phyloP scores from a whole-genome alignment of 2,113 vertebrate species.

The Poecile atricapillus region DNA sequence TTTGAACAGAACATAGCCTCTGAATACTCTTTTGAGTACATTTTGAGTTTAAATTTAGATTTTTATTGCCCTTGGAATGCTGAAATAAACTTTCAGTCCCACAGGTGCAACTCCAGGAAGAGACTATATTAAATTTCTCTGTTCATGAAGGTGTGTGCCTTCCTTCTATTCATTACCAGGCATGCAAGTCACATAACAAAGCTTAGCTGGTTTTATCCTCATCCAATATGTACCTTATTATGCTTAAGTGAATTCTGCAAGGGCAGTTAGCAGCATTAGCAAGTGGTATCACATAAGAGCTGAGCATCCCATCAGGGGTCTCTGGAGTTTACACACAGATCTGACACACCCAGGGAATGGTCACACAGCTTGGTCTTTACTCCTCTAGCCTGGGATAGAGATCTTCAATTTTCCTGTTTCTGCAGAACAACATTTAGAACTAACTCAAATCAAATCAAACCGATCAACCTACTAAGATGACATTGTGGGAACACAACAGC shows the following conservation, averaged over 20 bases:
- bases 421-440: background rate
- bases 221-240: background rate
- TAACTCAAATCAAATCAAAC: background rate
- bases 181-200: slow-evolving; percentile 37
- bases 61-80: slow-evolving; percentile 61
- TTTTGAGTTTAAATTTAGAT: slow-evolving; percentile 57
- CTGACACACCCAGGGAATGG: background rate
- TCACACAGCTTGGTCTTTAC: background rate
- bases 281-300: background rate
- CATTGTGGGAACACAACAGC: background rate
- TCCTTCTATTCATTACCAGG: slow-evolving; percentile 47
- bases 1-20: slow-evolving; percentile 9
- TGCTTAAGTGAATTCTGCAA: background rate
- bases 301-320: background rate
- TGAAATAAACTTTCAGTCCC: slow-evolving; percentile 51
- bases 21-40: background rate
- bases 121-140: slow-evolving; percentile 58
- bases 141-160: background rate
- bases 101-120: slow-evolving; percentile 7
- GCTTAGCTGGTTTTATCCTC: slow-evolving; percentile 1
- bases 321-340: background rate
- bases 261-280: background rate
- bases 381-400: background rate
- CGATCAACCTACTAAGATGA: background rate
- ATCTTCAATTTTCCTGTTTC: background rate